phyloP scores from a whole-genome alignment of 1,140 invertebrate genomes.

The Penaeus indicus region DNA sequence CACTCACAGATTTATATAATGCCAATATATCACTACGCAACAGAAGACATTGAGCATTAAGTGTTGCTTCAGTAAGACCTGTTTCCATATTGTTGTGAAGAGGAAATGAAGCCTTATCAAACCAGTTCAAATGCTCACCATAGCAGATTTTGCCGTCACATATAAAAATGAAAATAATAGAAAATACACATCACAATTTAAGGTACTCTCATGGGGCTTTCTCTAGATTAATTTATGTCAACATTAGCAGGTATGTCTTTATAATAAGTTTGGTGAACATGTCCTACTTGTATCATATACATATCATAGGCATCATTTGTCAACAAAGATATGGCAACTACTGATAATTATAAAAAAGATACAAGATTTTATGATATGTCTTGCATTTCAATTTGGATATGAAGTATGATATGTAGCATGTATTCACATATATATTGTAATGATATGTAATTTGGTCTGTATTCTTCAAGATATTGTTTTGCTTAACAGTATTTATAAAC shows the following conservation, averaged over 20 bases:
- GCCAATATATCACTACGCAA: conserved; percentile 44
- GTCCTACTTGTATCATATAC: conserved; percentile 51
- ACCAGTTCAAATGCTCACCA: background rate
- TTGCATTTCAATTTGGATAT: conserved; percentile 57
- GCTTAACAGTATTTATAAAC: conserved; percentile 21
- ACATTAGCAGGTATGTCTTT: conserved; percentile 7
- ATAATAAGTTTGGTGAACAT: conserved; percentile 11
- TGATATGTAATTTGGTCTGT: conserved; percentile 55
- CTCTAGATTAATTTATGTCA: conserved; percentile 42
- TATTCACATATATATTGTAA: conserved; percentile 32
- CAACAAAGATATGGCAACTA: conserved; percentile 49
- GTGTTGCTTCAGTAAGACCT: background rate
- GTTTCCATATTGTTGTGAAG: background rate
- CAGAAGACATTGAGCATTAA: conserved; percentile 23
- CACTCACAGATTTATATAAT: conserved; percentile 40
- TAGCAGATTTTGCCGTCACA: conserved; percentile 32
- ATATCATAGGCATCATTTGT: conserved; percentile 39
- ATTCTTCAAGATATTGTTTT: conserved; percentile 38
- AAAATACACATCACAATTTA: conserved; percentile 54
- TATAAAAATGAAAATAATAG: conserved; percentile 29
- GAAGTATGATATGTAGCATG: conserved; percentile 58
- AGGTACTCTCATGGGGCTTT: conserved; percentile 54
- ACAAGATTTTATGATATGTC: conserved; percentile 60
- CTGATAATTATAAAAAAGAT: conserved; percentile 50
- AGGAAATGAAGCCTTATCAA: background rate